A percentile compares a stretch with the other conserved stretches of the same genome.
phyloP scores from a whole-genome alignment of 2,797 vertebrate genomes.

The Orestias chungarensis region DNA sequence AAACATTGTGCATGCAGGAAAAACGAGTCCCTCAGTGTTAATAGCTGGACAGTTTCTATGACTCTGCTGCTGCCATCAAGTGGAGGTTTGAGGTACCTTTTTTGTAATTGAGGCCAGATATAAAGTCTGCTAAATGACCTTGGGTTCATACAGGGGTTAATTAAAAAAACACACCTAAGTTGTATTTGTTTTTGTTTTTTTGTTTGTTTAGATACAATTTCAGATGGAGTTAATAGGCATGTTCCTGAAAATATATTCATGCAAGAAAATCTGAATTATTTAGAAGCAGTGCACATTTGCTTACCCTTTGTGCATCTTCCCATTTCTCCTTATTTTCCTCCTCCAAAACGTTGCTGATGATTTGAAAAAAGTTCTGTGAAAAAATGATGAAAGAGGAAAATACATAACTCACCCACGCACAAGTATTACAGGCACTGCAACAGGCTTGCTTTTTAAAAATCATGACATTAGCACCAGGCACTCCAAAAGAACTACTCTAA shows the following conservation, averaged over 20 bases:
- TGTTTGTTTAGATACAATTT: constrained; percentile 1
- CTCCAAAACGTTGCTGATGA: constrained; percentile 98
- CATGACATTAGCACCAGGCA: constrained; percentile 43
- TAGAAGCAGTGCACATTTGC: constrained; percentile 41
- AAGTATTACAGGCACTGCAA: constrained; percentile 53
- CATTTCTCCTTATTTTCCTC: constrained; percentile 99
- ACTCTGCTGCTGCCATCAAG: constrained; percentile 82
- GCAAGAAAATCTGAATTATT: constrained; percentile 59
- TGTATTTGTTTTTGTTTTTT: constrained; percentile 25
- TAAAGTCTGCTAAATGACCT: constrained; percentile 56
- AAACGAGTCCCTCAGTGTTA: constrained; percentile 50
- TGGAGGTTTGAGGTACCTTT: constrained; percentile 66
- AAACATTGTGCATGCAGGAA: constrained; percentile 45
- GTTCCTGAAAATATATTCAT: constrained; percentile 19
- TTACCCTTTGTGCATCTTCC: constrained; percentile 98
- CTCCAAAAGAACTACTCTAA: constrained; percentile 28
- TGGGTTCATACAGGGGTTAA: constrained; percentile 30
- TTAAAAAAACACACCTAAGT: constrained; percentile 23
- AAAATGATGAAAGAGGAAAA: constrained; percentile 56
- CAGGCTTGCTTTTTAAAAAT: constrained; percentile 44
- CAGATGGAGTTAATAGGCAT: constrained; percentile 6
- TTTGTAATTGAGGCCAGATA: constrained; percentile 61
- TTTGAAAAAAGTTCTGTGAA: constrained; percentile 98
- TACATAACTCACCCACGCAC: constrained; percentile 58
- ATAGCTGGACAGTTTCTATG: constrained; percentile 58